Percentiles rank a stretch among this genome's conserved stretches.
These are phyloP conservation scores for Gallinago media DNA, from an alignment of 2,113 vertebrate genomes.

Conservation along the genomic window DNA sequence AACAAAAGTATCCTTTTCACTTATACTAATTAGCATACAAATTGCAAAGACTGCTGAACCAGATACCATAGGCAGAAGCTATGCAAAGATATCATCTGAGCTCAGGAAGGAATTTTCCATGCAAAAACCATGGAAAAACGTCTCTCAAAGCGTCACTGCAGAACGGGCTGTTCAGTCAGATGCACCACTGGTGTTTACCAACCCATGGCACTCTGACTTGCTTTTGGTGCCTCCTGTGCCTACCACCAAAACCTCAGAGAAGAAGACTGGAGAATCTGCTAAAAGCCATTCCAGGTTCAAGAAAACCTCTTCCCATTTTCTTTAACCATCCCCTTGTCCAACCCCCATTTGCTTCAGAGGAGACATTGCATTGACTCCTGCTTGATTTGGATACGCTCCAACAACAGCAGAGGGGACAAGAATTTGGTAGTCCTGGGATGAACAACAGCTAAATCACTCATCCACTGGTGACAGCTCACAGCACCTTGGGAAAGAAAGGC, in stretches of 20 bases:
- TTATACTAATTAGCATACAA: constrained; percentile 24
- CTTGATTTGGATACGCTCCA: neutral
- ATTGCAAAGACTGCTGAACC: neutral
- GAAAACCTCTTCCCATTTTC: neutral
- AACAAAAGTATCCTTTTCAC: constrained; percentile 31
- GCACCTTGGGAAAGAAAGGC: neutral
- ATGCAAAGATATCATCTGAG: constrained; percentile 25
- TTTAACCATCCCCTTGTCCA: neutral
- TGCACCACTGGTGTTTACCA: neutral
- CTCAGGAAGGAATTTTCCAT: constrained; percentile 14
- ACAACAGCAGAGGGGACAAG: neutral
- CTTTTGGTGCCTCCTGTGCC: neutral
- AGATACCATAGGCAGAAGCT: neutral
- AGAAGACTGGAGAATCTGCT: neutral
- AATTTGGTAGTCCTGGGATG: neutral
- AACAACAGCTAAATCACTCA: neutral
- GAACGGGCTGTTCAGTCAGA: neutral
- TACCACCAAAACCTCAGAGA: neutral
- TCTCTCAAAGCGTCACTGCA: neutral
- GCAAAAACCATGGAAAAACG: neutral
- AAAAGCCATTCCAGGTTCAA: neutral
- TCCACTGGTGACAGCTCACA: neutral
- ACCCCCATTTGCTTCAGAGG: neutral
- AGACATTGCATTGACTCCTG: neutral
- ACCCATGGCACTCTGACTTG: neutral